Base-by-base conservation (phyloP, 23 tunicate species). In the Trididemnum clinides region DNA sequence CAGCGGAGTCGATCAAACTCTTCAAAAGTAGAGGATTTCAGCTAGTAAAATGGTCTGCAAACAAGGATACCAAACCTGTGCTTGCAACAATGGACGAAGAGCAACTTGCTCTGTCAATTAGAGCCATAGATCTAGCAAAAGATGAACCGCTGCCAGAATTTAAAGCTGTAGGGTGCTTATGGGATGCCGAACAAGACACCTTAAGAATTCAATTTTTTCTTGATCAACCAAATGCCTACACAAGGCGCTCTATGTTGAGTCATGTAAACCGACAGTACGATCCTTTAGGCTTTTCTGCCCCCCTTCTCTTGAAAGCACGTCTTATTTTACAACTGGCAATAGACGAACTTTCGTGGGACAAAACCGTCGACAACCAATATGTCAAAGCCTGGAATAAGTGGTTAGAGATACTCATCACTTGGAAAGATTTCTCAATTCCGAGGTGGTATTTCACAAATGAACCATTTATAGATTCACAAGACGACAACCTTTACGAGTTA, bases 41-140 rank as follows among this genome's bases (percentile, higher is more conserved):
- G 6, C 30, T 69, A n/a, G 76, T 69, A 6, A 69, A 69, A 37
- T 69, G 76, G 76, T 27, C 21, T 5, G 76, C 76, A 4, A 69
- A 69, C 30, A 32, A 32, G 12, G 76, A 28, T 5, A 37, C 76
- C 4, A 30, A 6, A 10, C 37, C 38, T 4, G 76, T 32, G 7
- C 21, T 69, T 5, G 18, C 76, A 69, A 7, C 15, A 6, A 10
- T 69, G 37, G 38, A 30, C 5, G 12, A 29, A 28, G 76, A 69
- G 12, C 21, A 5, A n/a, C 12, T 69, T 10, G 76, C 76, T 15
- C 18, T 37, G 6, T 7, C 18, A 4, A 6, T 69, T 32, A 35
- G 76, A 29, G 76, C 3, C n/a, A 15, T 69, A 4, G 76, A 69
- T 32, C 21, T 69, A 7, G 12, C 3, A 6, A n/a, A 15, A 27